A percentile compares a stretch with the other conserved stretches of the same genome.
These are phyloP conservation scores for Sitta europaea DNA, from an alignment of 2,113 vertebrate genomes.

Conservation along the genomic window DNA sequence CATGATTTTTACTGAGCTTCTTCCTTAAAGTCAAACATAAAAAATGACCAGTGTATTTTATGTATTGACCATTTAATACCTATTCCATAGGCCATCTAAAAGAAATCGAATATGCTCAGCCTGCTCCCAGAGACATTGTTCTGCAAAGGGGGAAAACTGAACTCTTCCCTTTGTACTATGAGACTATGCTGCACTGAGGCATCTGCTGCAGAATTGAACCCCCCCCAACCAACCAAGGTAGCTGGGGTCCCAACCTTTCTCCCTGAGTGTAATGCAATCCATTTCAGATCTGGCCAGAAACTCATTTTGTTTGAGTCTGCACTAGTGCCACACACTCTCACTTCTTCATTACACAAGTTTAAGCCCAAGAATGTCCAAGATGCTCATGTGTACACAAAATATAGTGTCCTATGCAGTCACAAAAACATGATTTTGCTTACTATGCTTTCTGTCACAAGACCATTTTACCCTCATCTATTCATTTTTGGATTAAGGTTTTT, in stretches of 20 bases:
- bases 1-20: not conserved
- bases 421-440: not conserved
- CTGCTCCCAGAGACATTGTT: not conserved
- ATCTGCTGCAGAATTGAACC: accelerated
- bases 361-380: not conserved
- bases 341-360: not conserved
- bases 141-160: not conserved
- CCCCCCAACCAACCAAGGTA: not conserved
- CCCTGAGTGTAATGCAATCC: not conserved
- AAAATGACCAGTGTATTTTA: not conserved
- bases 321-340: not conserved
- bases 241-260: not conserved
- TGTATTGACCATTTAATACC: not conserved
- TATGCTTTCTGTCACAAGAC: not conserved
- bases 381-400: not conserved
- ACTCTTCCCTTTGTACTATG: not conserved
- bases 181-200: not conserved
- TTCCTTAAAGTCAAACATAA: not conserved
- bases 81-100: not conserved
- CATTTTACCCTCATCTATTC: not conserved
- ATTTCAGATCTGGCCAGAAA: not conserved
- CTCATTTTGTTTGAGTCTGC: not conserved
- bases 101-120: not conserved
- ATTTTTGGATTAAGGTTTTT: not conserved
- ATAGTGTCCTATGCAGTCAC: not conserved